Percentiles rank a stretch among this genome's conserved stretches.
These are phyloP conservation scores for Albula glossodonta DNA, from an alignment of 2,113 vertebrate genomes.

Conservation along the genomic window DNA sequence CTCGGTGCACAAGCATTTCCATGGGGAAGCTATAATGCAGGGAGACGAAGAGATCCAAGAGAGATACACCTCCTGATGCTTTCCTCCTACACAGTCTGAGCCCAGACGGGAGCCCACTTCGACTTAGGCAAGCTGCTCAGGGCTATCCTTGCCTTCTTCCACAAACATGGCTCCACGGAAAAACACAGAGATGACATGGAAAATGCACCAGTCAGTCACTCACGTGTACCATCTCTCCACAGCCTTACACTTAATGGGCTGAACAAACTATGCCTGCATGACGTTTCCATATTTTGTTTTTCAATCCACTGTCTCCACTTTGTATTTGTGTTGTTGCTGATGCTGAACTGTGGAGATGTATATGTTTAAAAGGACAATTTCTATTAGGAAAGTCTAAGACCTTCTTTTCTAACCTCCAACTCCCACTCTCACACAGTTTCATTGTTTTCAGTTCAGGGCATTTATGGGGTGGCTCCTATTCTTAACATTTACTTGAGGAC, in stretches of 20 bases:
- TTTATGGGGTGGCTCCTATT: not conserved
- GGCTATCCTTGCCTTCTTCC: not conserved
- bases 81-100: not conserved
- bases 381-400: not conserved
- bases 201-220: too few relatives aligned
- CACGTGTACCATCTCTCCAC: not conserved
- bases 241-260: not conserved
- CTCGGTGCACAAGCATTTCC: not conserved
- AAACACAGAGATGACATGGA: too few relatives aligned
- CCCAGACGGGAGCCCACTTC: not conserved
- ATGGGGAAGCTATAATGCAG: not conserved
- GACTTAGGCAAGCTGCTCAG: not conserved
- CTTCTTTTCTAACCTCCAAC: not conserved
- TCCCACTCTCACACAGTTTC: not conserved
- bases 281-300: too few relatives aligned
- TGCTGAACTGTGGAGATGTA: not conserved
- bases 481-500: not conserved
- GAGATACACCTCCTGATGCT: not conserved
- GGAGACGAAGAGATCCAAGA: not conserved
- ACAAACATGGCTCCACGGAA: not conserved
- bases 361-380: not conserved
- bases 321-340: not conserved
- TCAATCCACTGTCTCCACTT: not conserved
- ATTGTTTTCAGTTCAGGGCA: not conserved
- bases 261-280: not conserved